A percentile compares a stretch with the other conserved stretches of the same genome.
Conservation (phyloP, 2,797 vertebrate species). For the Ataeniobius toweri region DNA sequence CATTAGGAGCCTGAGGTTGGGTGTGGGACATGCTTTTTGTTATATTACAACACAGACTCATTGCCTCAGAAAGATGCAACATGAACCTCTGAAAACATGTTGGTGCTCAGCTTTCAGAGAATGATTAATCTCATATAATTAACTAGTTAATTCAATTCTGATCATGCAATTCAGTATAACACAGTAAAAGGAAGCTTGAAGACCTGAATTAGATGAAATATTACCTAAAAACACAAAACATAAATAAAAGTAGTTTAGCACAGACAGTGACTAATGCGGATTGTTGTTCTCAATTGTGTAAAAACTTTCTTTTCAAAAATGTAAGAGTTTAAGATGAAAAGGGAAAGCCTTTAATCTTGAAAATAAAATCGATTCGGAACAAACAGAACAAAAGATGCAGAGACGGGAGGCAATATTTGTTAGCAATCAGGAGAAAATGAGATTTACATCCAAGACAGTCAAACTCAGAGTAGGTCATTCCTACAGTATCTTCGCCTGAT, state of each 20-base stretch:
- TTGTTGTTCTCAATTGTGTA: background rate
- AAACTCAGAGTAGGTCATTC: background rate
- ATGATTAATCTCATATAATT: background rate
- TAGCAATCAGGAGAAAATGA: too few species aligned
- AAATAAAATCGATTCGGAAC: background rate
- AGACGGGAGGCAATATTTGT: too few species aligned
- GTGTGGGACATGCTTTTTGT: conserved; percentile 39
- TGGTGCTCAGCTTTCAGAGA: background rate
- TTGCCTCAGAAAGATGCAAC: conserved; percentile 1
- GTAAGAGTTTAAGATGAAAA: background rate
- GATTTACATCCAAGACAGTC: too few species aligned
- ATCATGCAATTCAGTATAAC: background rate
- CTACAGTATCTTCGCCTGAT: background rate
- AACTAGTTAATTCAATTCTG: background rate
- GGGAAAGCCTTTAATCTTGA: background rate
- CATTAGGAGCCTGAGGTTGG: conserved; percentile 56
- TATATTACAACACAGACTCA: conserved; percentile 18
- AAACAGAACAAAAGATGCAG: background rate
- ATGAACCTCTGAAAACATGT: background rate
- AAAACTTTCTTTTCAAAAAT: background rate
- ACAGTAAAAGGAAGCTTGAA: background rate
- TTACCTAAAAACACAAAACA: background rate
- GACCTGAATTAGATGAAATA: background rate
- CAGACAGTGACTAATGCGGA: background rate
- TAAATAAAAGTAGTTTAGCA: background rate